Evolutionary conservation across 2,888 invertebrate species (phyloP).

Genomic region (Diadromus collaris): DNA sequence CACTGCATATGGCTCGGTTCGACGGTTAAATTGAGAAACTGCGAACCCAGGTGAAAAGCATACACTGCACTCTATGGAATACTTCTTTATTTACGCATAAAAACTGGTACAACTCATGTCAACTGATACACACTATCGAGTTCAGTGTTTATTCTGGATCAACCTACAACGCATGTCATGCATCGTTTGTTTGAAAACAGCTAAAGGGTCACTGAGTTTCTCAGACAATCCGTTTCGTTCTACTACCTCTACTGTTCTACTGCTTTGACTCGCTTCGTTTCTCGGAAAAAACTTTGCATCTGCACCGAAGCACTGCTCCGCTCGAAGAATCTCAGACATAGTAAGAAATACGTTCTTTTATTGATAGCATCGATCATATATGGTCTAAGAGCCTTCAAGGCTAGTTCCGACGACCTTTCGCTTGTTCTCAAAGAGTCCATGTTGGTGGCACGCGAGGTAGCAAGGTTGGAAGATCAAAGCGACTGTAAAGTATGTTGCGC

Average conservation of each 20-base stretch:
- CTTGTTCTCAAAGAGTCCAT: neutral
- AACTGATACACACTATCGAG: no score
- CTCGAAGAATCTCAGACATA: conserved; percentile 7
- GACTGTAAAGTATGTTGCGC: neutral
- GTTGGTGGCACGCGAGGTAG: neutral
- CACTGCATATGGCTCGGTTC: neutral
- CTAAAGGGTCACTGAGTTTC: no score
- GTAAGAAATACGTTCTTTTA: conserved; percentile 26
- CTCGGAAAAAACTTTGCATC: neutral
- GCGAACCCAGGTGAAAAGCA: neutral
- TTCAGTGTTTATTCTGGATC: no score
- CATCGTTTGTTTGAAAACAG: no score
- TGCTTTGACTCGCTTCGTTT: neutral
- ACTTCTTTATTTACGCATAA: no score
- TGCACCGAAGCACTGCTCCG: neutral
- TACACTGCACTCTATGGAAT: no score
- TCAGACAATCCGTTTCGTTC: neutral
- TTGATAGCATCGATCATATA: neutral
- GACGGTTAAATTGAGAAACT: neutral
- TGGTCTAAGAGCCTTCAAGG: neutral
- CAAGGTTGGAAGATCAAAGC: neutral
- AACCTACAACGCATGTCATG: no score
- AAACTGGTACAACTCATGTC: no score
- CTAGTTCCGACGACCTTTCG: neutral
- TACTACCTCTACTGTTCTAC: no score